Base-by-base conservation (phyloP, 2,797 vertebrate species). In the Rhadinocentrus ornatus region DNA sequence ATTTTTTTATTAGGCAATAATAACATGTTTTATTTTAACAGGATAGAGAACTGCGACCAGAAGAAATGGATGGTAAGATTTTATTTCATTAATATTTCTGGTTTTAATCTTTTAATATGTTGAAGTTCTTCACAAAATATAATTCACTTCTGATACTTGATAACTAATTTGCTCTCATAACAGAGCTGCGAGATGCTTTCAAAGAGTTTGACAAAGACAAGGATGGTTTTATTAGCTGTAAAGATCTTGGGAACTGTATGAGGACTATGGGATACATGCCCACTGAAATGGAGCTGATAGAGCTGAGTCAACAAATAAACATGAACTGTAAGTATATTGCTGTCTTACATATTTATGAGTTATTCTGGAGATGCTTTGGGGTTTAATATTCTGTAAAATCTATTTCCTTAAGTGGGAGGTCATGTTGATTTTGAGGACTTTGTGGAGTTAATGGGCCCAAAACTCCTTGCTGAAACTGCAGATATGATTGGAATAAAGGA, bases 261-360 rank as follows among this genome's bases (percentile, higher is more conserved):
- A 94, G 97, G 58, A 99, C 98, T 12, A 99, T 99, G 98, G 97
- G 97, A 75, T 99, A 96, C 93, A 99, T 99, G 97, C 97, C 97
- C 35, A 99, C 97, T 0, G 97, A 99, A 86, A 99, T 99, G 98
- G 97, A 99, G 84, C 94, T 99, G 62, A 98, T 99, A 5, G 97
- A 99, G 75, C 93, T 99, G 37, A 98, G 97, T 82, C 97, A 99
- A 86, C 97, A 97, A 91, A 98, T 99, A 90, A 99, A 98, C 93
- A 99, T 99, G 98, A 99, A 99, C 91, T 0, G 98, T 99, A 88
- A 96, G 91, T 24, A 53, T n/a, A 13, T 18, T 31, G 31, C 31
- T 2, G 0, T 24, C 7, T 18, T 35, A 1, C 44, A 0, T 34
- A 10, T 56, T 24, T 37, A 35, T 31, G 34, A 57, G 2, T 55